Conservation (phyloP, 2,113 vertebrate genomes). For the Pseudorectes ferrugineus region DNA sequence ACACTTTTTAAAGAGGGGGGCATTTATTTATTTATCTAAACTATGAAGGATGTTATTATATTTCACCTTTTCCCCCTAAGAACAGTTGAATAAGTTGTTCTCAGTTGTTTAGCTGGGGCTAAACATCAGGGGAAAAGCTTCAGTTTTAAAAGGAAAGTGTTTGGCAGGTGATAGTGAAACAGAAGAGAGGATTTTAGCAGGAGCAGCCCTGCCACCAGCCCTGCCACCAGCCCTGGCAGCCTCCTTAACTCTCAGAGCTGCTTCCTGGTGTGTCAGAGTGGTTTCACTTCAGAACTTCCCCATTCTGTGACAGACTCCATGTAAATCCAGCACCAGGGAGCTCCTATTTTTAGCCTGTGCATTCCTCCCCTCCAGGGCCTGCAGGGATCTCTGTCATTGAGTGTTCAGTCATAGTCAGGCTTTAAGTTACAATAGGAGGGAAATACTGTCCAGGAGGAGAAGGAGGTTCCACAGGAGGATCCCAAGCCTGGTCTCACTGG, state of each 20-base stretch:
- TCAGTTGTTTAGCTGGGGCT: background rate
- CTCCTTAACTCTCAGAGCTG: background rate
- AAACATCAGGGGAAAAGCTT: background rate
- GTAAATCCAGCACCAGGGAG: background rate
- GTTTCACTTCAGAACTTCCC: background rate
- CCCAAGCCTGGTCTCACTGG: background rate
- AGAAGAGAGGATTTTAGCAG: background rate
- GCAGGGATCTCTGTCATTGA: background rate
- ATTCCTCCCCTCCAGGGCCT: background rate
- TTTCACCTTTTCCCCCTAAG: background rate
- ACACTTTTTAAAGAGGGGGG: background rate
- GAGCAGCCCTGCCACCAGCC: background rate
- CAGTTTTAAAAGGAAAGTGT: background rate
- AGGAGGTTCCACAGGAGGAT: background rate
- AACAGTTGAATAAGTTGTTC: background rate
- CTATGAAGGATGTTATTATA: background rate
- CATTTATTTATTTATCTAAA: background rate
- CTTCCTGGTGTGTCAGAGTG: background rate
- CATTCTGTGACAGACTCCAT: accelerated
- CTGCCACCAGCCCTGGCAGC: background rate
- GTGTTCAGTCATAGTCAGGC: background rate
- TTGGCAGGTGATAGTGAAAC: accelerated
- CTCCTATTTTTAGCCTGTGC: background rate
- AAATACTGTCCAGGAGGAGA: background rate
- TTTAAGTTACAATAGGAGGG: background rate